Percentiles rank a stretch among this genome's conserved stretches.
These are phyloP conservation scores for Macrosiphum euphorbiae DNA, from an alignment of 2,888 invertebrate species.

Conservation along the genomic window DNA sequence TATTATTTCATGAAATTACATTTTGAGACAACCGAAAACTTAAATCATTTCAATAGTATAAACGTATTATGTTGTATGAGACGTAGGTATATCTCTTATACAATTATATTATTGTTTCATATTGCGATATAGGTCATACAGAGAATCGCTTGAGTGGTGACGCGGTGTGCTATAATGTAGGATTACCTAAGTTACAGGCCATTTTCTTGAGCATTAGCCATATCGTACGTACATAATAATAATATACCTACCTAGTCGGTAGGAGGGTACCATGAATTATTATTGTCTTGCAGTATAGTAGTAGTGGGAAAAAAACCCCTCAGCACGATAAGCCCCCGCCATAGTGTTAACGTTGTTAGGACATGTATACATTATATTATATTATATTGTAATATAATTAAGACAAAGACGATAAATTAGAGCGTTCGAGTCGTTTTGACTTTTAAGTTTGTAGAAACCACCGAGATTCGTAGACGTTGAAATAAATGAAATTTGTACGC, in stretches of 20 bases:
- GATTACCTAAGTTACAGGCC: neutral
- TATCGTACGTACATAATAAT: neutral
- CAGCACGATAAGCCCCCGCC: neutral
- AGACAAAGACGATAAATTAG: neutral
- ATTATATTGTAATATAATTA: neutral
- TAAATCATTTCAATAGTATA: neutral
- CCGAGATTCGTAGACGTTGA: neutral
- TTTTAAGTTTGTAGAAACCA: neutral
- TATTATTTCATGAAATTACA: neutral
- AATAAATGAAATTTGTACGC: neutral
- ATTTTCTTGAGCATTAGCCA: constrained; percentile 8
- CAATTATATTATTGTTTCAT: neutral
- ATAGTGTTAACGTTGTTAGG: neutral
- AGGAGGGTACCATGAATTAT: neutral
- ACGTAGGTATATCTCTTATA: neutral
- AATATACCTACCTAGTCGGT: neutral
- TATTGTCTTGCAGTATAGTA: neutral
- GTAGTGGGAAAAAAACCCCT: neutral
- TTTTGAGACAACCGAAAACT: neutral
- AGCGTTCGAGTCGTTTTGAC: neutral
- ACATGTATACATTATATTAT: constrained; percentile 2
- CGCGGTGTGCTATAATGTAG: neutral
- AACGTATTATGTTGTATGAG: neutral
- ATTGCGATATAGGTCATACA: neutral
- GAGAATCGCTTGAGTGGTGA: neutral